A percentile compares a stretch with the other conserved stretches of the same genome.
These are phyloP conservation scores for Lysandra coridon DNA, from an alignment of 2,888 invertebrate species.

Conservation along the genomic window DNA sequence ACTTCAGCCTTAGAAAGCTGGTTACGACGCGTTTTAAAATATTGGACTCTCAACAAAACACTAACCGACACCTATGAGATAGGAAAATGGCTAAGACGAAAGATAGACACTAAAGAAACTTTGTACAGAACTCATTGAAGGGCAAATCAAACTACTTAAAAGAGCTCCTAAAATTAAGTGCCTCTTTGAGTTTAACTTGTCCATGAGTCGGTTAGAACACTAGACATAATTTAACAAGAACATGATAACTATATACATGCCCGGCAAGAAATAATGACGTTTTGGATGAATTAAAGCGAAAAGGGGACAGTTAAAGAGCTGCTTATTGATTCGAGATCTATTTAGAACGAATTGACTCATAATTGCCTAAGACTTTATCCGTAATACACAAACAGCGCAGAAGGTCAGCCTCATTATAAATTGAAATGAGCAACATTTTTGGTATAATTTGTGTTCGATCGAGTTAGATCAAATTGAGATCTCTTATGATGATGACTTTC, in stretches of 20 bases:
- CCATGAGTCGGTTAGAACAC: constrained; percentile 46
- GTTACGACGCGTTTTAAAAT: background rate
- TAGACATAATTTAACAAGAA: constrained; percentile 74
- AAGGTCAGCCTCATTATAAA: background rate
- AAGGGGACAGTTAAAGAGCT: constrained; percentile 54
- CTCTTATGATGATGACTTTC: background rate
- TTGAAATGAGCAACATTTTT: constrained; percentile 14
- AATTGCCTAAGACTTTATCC: constrained; percentile 27
- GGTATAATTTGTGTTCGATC: background rate
- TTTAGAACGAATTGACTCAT: constrained; percentile 27
- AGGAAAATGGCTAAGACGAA: constrained; percentile 45
- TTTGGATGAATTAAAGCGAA: constrained; percentile 75
- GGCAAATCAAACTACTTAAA: background rate
- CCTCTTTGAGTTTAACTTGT: background rate
- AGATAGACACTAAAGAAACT: constrained; percentile 11
- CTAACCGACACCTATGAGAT: constrained; percentile 45
- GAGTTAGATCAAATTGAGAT: constrained; percentile 4
- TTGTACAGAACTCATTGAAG: background rate
- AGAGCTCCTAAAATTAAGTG: background rate
- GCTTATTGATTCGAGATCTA: constrained; percentile 26
- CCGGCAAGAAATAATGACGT: constrained; percentile 75
- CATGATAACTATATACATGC: constrained; percentile 72
- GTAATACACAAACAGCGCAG: background rate
- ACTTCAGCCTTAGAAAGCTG: background rate
- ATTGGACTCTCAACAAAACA: background rate